A percentile compares a stretch with the other conserved stretches of the same genome.
Evolutionary conservation across 2,888 invertebrate species (phyloP).

Genomic region (Synanthedon formicaeformis): DNA sequence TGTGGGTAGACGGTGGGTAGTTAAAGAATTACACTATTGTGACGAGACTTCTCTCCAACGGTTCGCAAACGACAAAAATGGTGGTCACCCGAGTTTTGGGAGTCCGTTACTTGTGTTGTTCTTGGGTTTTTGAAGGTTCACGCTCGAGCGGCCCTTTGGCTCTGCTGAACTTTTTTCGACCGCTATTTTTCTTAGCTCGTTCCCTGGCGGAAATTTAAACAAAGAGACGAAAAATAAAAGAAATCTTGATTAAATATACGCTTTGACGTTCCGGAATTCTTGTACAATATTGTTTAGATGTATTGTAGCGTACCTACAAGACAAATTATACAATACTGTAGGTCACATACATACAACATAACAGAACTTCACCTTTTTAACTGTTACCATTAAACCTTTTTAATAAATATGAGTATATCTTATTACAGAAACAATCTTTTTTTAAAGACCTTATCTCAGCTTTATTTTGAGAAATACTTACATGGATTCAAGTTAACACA

Average conservation of each 20-base stretch:
- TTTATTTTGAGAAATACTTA: too few species aligned
- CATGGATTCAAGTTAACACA: too few species aligned
- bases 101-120: background rate
- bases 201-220: constrained; percentile 40
- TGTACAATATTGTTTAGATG: constrained; percentile 1
- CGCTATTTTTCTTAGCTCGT: constrained; percentile 32
- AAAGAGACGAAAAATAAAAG: constrained; percentile 40
- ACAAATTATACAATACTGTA: too few species aligned
- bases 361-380: too few species aligned
- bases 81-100: background rate
- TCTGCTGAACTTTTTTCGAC: constrained; percentile 26
- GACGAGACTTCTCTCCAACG: constrained; percentile 1
- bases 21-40: constrained; percentile 3
- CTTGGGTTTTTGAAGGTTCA: constrained; percentile 27
- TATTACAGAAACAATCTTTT: too few species aligned
- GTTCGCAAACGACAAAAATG: background rate
- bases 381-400: too few species aligned
- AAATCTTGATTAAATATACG: constrained; percentile 36
- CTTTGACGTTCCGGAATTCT: constrained; percentile 28
- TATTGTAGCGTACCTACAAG: background rate
- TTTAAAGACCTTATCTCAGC: too few species aligned
- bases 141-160: constrained; percentile 34
- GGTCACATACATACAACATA: too few species aligned
- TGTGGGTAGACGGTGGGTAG: constrained; percentile 3
- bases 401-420: too few species aligned